Evolutionary conservation across 1,140 invertebrate species (phyloP).

Genomic region (Drosophila bifasciata): DNA sequence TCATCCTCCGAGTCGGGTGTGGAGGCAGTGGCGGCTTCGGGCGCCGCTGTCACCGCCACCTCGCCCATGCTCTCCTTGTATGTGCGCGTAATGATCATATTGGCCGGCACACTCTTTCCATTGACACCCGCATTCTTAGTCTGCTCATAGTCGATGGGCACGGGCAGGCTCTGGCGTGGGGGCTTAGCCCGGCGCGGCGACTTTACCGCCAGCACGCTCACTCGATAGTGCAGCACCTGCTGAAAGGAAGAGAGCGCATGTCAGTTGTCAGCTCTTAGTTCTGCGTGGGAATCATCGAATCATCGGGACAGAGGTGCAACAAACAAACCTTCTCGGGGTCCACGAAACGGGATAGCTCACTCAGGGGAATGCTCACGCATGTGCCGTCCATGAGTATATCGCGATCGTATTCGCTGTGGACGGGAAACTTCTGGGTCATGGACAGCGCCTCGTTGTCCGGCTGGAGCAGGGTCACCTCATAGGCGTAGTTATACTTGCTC

Average conservation of each 20-base stretch:
- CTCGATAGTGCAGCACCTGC: constrained; percentile 76
- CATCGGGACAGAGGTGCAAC: background rate
- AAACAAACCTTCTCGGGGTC: constrained; percentile 71
- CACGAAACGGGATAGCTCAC: constrained; percentile 70
- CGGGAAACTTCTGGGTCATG: constrained; percentile 77
- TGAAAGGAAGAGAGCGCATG: too few relatives aligned
- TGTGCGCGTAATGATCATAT: constrained; percentile 75
- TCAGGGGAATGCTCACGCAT: constrained; percentile 66
- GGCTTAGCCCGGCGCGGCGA: constrained; percentile 64
- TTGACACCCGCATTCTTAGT: constrained; percentile 61
- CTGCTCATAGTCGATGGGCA: constrained; percentile 60
- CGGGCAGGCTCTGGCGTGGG: constrained; percentile 42
- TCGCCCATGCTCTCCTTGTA: constrained; percentile 68
- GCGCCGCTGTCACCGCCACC: background rate
- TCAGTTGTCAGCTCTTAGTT: too few relatives aligned
- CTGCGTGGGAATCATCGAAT: too few relatives aligned
- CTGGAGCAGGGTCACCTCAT: constrained; percentile 73
- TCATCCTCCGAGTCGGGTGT: constrained; percentile 44
- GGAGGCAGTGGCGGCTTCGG: constrained; percentile 4
- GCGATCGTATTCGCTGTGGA: constrained; percentile 80
- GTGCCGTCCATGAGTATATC: constrained; percentile 78
- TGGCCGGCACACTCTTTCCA: constrained; percentile 67
- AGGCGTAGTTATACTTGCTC: constrained; percentile 78
- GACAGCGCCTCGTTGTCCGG: constrained; percentile 73
- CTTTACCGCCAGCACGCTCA: constrained; percentile 67